Evolutionary conservation across 2,888 invertebrate species (phyloP).

Genomic region (Yponomeuta sedellus): DNA sequence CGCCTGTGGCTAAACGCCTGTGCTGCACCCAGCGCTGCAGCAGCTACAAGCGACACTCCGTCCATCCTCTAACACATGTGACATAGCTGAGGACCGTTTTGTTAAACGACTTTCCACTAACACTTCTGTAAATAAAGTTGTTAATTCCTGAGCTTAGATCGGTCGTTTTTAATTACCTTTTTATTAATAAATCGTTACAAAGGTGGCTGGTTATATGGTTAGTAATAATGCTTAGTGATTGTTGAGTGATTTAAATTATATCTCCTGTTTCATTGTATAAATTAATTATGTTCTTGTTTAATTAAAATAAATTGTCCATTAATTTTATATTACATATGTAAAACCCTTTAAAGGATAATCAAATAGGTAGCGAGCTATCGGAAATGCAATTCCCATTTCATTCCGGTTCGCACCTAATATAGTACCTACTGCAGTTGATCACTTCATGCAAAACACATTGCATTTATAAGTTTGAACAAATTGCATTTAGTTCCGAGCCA

Average conservation of each 20-base stretch:
- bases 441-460: slow-evolving; percentile 10
- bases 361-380: slow-evolving; percentile 2
- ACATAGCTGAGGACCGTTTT: slow-evolving; percentile 28
- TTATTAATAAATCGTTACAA: slow-evolving; percentile 29
- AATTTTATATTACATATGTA: not conserved
- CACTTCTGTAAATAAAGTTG: slow-evolving; percentile 58
- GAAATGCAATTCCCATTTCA: slow-evolving; percentile 5
- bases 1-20: slow-evolving; percentile 22
- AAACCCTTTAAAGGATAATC: not conserved
- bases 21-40: slow-evolving; percentile 22
- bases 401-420: not conserved
- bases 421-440: not conserved
- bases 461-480: slow-evolving; percentile 22
- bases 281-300: slow-evolving; percentile 24
- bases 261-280: slow-evolving; percentile 33
- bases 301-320: not conserved
- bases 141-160: slow-evolving; percentile 42
- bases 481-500: slow-evolving; percentile 24
- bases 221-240: slow-evolving; percentile 37
- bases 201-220: slow-evolving; percentile 37
- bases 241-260: slow-evolving; percentile 47
- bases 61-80: slow-evolving; percentile 37
- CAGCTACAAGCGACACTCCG: slow-evolving; percentile 29
- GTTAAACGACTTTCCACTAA: slow-evolving; percentile 24
- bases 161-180: slow-evolving; percentile 43